Conservation (phyloP, 2,797 vertebrate species). For the Pyrocephalus nanus region DNA sequence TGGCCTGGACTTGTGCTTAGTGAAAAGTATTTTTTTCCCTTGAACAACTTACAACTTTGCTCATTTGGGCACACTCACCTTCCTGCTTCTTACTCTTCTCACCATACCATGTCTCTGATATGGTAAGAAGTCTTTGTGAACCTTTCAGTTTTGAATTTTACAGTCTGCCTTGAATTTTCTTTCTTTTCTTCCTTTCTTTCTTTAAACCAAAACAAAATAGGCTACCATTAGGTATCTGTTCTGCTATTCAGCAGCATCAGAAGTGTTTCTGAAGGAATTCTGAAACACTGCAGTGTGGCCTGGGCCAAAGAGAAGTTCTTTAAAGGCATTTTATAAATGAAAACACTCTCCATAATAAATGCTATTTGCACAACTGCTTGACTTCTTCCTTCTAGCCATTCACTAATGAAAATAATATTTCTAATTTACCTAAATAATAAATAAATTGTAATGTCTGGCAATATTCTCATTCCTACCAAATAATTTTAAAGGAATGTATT, state of each 20-base stretch:
- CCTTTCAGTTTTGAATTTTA: background rate
- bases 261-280: background rate
- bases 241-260: background rate
- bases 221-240: background rate
- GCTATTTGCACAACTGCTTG: background rate
- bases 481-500: background rate
- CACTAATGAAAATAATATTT: slow-evolving; percentile 49
- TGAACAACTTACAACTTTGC: background rate
- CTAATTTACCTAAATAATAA: slow-evolving; percentile 47
- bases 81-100: background rate
- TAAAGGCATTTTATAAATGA: background rate
- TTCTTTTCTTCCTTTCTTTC: background rate
- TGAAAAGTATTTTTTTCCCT: background rate
- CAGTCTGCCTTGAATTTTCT: background rate
- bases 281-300: background rate
- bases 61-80: background rate
- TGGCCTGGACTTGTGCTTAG: background rate
- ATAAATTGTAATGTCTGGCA: slow-evolving; percentile 10
- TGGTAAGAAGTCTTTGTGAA: background rate
- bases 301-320: slow-evolving; percentile 8
- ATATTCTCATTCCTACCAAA: slow-evolving; percentile 16
- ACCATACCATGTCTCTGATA: background rate
- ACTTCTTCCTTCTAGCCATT: slow-evolving; percentile 40
- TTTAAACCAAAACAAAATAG: background rate
- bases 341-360: background rate